Evolutionary conservation across 1,140 invertebrate species (phyloP).

Genomic region (Chymomyza costata): DNA sequence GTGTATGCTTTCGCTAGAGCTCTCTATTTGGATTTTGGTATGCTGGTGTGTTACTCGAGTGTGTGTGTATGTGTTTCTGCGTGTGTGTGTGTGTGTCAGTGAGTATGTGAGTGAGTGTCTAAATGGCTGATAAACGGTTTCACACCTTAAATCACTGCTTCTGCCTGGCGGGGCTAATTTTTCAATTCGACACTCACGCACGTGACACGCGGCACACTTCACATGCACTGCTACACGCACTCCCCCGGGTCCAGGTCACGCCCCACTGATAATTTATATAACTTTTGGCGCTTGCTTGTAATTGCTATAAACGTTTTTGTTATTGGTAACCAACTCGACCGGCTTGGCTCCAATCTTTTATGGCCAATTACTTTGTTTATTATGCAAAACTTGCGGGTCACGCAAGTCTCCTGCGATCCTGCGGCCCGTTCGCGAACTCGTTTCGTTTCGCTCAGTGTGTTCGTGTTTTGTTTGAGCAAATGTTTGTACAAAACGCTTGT

Average conservation of each 20-base stretch:
- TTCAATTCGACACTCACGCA: not conserved
- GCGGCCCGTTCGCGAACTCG: not conserved
- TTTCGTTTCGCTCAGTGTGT: not conserved
- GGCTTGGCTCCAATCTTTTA: constrained; percentile 32
- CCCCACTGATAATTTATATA: constrained; percentile 14
- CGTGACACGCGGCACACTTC: not conserved
- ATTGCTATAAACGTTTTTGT: constrained; percentile 35
- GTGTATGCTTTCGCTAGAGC: too few relatives aligned
- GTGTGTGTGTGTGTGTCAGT: not conserved
- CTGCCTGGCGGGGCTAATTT: not conserved
- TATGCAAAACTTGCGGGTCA: constrained; percentile 59
- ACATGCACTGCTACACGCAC: not conserved
- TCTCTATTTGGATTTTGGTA: too few relatives aligned
- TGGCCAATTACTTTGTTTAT: constrained; percentile 57
- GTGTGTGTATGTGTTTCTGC: too few relatives aligned
- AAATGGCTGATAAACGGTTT: not conserved
- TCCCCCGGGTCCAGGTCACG: not conserved
- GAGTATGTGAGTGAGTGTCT: not conserved
- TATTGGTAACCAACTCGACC: constrained; percentile 16
- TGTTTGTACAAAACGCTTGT: constrained; percentile 63
- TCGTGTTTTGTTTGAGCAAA: constrained; percentile 51
- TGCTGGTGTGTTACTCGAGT: too few relatives aligned
- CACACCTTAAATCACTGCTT: not conserved
- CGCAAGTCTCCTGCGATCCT: constrained; percentile 25
- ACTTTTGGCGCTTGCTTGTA: too few relatives aligned